Conservation (phyloP, 2,113 vertebrate genomes). For the Scytalopus superciliaris region DNA sequence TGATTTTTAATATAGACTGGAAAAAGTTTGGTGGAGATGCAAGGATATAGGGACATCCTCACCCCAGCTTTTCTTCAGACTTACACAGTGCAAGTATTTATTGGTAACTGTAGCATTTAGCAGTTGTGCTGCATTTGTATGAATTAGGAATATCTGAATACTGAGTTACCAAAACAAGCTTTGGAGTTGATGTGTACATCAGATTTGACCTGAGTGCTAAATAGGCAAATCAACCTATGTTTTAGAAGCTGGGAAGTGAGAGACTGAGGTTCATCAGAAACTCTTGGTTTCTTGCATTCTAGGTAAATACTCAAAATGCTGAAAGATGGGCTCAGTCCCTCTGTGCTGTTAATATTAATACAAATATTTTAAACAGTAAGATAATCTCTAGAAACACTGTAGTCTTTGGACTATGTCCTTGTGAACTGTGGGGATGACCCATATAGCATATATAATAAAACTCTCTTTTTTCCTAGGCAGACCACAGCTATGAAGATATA, state of each 20-base stretch:
- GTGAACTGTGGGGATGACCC: background rate
- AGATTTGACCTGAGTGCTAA: background rate
- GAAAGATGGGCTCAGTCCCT: background rate
- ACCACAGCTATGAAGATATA: constrained; percentile 43
- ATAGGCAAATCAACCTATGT: background rate
- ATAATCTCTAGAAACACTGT: background rate
- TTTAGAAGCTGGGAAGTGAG: background rate
- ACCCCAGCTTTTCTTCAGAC: background rate
- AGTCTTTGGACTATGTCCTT: background rate
- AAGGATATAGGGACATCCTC: background rate
- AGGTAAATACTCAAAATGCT: background rate
- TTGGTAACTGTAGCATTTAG: background rate
- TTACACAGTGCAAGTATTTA: background rate
- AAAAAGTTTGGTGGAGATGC: background rate
- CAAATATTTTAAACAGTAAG: background rate
- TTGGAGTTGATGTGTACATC: background rate
- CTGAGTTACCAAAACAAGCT: background rate
- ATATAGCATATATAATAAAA: background rate
- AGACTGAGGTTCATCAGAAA: background rate
- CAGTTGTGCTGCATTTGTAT: background rate
- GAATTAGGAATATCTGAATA: background rate
- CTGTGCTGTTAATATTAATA: background rate
- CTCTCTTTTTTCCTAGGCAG: constrained; percentile 43
- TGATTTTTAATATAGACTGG: background rate
- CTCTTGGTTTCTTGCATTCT: background rate